These are phyloP conservation scores for Cepaea hortensis DNA, from an alignment of 2,888 invertebrate species.

Conservation along the genomic window DNA sequence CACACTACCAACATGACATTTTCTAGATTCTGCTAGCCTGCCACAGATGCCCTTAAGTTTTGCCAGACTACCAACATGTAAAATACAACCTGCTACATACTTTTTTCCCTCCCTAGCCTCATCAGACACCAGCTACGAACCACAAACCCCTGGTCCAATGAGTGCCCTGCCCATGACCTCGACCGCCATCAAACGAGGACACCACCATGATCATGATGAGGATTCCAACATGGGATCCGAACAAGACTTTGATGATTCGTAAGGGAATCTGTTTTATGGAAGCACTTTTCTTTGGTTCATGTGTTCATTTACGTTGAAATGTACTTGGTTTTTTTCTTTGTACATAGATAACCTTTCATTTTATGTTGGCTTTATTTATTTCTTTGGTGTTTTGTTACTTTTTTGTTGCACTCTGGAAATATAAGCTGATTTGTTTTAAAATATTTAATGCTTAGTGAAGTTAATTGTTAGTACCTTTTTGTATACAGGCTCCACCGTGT, in stretches of 20 bases:
- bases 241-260: conserved; percentile 63
- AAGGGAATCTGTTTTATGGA: conserved; percentile 41
- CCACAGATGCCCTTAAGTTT: too few relatives aligned
- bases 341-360: not conserved
- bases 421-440: too few relatives aligned
- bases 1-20: too few relatives aligned
- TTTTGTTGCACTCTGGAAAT: too few relatives aligned
- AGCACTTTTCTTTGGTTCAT: conserved; percentile 16
- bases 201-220: conserved; percentile 60
- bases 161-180: conserved; percentile 66
- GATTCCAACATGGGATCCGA: conserved; percentile 68
- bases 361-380: not conserved
- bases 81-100: too few relatives aligned
- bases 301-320: conserved; percentile 29
- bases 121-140: conserved; percentile 51
- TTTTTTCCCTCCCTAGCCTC: conserved; percentile 20
- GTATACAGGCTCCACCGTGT: too few relatives aligned
- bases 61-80: too few relatives aligned
- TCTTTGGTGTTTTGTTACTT: not conserved
- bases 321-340: conserved; percentile 3
- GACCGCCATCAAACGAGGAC: conserved; percentile 66
- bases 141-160: conserved; percentile 61
- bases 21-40: too few relatives aligned
- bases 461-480: too few relatives aligned
- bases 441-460: too few relatives aligned